These are phyloP conservation scores for Chirona hameri DNA, from an alignment of 2,888 invertebrate genomes.

Conservation along the genomic window DNA sequence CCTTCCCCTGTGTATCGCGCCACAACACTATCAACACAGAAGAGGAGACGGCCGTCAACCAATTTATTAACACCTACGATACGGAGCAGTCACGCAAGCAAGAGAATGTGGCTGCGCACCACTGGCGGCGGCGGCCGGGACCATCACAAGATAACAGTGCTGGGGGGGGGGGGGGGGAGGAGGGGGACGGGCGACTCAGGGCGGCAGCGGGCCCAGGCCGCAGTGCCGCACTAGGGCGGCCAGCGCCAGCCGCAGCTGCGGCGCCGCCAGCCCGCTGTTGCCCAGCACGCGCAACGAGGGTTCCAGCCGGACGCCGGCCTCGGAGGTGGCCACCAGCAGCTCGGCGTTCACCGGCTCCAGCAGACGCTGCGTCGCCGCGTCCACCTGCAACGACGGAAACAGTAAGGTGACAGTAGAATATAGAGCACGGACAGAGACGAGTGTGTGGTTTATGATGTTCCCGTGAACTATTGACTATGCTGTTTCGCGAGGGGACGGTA, in stretches of 20 bases:
- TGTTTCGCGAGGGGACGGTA: too few relatives aligned
- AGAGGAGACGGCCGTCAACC: not conserved
- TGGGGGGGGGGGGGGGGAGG: not conserved
- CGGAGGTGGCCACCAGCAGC: constrained; percentile 9
- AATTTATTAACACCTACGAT: not conserved
- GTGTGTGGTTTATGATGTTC: too few relatives aligned
- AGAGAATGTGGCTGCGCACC: not conserved
- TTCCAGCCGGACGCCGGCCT: not conserved
- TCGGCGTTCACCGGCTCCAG: constrained; percentile 8
- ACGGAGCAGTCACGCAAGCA: not conserved
- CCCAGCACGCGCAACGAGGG: not conserved
- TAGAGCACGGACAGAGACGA: too few relatives aligned
- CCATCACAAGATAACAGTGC: constrained; percentile 5
- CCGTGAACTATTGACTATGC: too few relatives aligned
- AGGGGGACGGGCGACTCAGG: not conserved
- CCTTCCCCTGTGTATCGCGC: too few relatives aligned
- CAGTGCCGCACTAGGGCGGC: not conserved
- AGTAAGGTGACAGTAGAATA: not conserved
- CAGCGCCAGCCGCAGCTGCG: not conserved
- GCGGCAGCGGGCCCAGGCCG: constrained; percentile 8
- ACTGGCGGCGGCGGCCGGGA: not conserved
- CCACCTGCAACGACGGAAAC: not conserved
- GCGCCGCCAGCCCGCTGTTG: not conserved
- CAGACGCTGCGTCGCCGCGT: constrained; percentile 1
- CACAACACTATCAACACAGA: too few relatives aligned